Conservation (phyloP, 2,113 vertebrate genomes). For the Mohoua ochrocephala region DNA sequence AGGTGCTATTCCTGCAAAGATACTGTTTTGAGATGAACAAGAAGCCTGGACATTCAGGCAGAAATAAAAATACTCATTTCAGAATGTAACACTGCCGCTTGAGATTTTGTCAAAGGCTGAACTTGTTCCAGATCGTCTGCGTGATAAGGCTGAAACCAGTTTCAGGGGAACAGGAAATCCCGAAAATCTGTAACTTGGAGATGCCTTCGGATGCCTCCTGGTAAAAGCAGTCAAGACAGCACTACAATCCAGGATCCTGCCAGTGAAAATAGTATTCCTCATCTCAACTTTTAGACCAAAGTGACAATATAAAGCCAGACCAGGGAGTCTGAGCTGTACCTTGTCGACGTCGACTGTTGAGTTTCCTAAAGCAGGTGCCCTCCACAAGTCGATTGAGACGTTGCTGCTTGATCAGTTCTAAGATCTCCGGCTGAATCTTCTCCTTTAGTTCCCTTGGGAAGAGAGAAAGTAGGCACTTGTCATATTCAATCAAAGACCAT, state of each 20-base stretch:
- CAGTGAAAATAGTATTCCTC: not conserved
- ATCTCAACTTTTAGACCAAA: not conserved
- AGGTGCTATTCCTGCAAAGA: not conserved
- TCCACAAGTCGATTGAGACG: slow-evolving; percentile 96
- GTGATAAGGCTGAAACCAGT: not conserved
- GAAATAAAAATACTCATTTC: not conserved
- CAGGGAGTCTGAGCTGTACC: slow-evolving; percentile 70
- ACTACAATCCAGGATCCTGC: not conserved
- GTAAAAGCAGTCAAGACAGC: not conserved
- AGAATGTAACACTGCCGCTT: not conserved
- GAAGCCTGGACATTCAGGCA: not conserved
- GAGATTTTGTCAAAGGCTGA: not conserved
- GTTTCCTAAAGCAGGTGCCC: slow-evolving; percentile 97
- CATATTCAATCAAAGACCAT: not conserved
- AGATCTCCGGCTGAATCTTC: slow-evolving; percentile 99
- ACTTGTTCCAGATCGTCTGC: not conserved
- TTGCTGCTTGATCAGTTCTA: slow-evolving; percentile 98
- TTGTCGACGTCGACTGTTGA: slow-evolving; percentile 94
- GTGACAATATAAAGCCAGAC: not conserved
- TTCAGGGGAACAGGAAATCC: not conserved
- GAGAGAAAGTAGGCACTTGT: slow-evolving; percentile 7
- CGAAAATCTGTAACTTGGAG: not conserved
- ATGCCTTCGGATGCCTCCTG: not conserved
- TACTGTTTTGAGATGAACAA: not conserved
- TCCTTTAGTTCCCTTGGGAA: slow-evolving; percentile 90